Base-by-base conservation (phyloP, 2,888 invertebrate species). In the Pediacus dermestoides region DNA sequence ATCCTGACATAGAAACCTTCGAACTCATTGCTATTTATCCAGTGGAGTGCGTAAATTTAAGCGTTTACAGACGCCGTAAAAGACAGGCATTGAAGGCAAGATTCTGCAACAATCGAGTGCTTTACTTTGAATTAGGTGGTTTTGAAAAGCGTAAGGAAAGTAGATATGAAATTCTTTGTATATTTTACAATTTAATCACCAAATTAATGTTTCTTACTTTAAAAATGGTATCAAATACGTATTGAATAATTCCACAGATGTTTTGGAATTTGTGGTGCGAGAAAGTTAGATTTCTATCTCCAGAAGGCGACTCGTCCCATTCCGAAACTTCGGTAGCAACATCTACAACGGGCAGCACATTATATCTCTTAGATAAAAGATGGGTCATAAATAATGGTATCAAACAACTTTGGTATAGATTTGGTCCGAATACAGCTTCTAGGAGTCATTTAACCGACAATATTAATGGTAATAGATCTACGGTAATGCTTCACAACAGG, bases 91-190 rank as follows among this genome's bases (percentile, higher is more conserved):
- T 86, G 44, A 82, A 83, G 65, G 74, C 81, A 1, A 66, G 63
- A 18, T 71, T 76, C 39, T 70, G 70, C 44, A 70, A 73, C 28
- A 70, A 70, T 16, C 61, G 68, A 41, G 68, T 73, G 0, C 70
- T 74, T 52, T 82, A 81, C 66, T 85, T 81, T 62, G 85, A 86
- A 64, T 70, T 86, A 42, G 80, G 79, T 1, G 78, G 78, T 1
- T 73, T 75, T 48, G 66, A 74, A 4, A 75, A 76, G 41, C 73
- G 73, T 52, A 72, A 73, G 58, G 80, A 79, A 67, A 57, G 61
- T 48, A n/a, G n/a, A n/a, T n/a, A n/a, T n/a, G n/a, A n/a, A n/a
- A n/a, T n/a, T n/a, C n/a, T n/a, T n/a, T n/a, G n/a, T n/a, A n/a
- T n/a, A n/a, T n/a, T n/a, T n/a, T n/a, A n/a, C n/a, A n/a, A n/a